These are phyloP conservation scores for Megastigmus dorsalis DNA, from an alignment of 2,888 invertebrate species.

Conservation along the genomic window DNA sequence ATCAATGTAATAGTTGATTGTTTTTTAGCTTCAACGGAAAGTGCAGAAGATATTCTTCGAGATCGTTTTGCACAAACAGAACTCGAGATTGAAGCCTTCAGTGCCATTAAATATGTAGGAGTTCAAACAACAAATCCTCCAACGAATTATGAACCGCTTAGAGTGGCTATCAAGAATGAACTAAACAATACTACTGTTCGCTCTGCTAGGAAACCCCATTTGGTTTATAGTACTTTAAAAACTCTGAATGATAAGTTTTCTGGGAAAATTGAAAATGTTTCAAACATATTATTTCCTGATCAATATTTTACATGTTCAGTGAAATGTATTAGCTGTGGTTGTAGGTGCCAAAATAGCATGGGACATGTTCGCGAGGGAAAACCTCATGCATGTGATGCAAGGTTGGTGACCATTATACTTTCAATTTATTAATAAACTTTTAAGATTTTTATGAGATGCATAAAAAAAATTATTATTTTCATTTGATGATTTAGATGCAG, in stretches of 20 bases:
- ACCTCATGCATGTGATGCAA: constrained; percentile 76
- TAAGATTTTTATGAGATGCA: not conserved
- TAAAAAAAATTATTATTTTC: constrained; percentile 23
- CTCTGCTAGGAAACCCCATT: constrained; percentile 80
- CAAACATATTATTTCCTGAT: constrained; percentile 83
- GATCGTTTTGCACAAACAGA: constrained; percentile 79
- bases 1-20: no score
- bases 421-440: not conserved
- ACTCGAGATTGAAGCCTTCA: constrained; percentile 82
- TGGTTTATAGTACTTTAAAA: constrained; percentile 82
- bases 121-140: constrained; percentile 76
- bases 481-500: constrained; percentile 70
- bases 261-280: constrained; percentile 79
- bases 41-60: constrained; percentile 79
- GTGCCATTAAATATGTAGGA: constrained; percentile 83
- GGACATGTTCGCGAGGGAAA: constrained; percentile 80
- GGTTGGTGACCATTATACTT: no score
- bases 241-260: constrained; percentile 86
- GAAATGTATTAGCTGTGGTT: constrained; percentile 82
- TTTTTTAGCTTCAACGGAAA: constrained; percentile 77
- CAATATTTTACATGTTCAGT: constrained; percentile 86
- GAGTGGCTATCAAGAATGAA: constrained; percentile 78
- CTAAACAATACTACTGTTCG: constrained; percentile 83
- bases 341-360: constrained; percentile 80
- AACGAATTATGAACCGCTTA: constrained; percentile 80